Evolutionary conservation across 1,140 invertebrate species (phyloP).

Genomic region (Drosophila bocki): DNA sequence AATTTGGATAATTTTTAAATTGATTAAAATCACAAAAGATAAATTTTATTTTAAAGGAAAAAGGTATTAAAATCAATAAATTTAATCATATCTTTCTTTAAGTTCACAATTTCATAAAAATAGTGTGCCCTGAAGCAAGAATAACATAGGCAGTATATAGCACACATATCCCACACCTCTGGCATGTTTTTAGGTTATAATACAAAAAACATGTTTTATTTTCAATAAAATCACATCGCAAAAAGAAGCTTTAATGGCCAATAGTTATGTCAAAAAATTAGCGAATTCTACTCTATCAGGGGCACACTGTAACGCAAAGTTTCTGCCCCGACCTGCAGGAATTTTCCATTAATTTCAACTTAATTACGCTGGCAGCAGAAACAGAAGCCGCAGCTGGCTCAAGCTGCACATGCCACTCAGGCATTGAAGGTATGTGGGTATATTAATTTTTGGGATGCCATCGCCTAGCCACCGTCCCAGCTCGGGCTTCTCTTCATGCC

Average conservation of each 20-base stretch:
- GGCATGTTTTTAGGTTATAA: not conserved
- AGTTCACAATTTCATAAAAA: too few species aligned
- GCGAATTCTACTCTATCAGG: not conserved
- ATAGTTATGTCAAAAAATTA: not conserved
- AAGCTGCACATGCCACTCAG: conserved; percentile 50
- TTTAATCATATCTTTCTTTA: too few species aligned
- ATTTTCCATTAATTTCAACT: conserved; percentile 64
- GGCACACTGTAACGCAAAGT: conserved; percentile 25
- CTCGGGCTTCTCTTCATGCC: not conserved
- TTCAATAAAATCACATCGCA: too few species aligned
- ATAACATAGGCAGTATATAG: not conserved
- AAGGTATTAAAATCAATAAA: too few species aligned
- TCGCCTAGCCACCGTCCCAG: conserved; percentile 2
- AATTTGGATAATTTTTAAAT: too few species aligned
- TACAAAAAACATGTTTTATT: not conserved
- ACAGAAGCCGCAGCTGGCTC: conserved; percentile 33
- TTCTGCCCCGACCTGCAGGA: conserved; percentile 24
- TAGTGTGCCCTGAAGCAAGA: not conserved
- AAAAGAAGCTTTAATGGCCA: not conserved
- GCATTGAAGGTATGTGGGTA: conserved; percentile 53
- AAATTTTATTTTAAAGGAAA: too few species aligned
- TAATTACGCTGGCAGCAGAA: conserved; percentile 56
- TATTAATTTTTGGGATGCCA: conserved; percentile 73
- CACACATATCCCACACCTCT: not conserved
- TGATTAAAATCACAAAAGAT: too few species aligned